Base-by-base conservation (phyloP, 1,140 invertebrate genomes). In the Goniozus legneri region DNA sequence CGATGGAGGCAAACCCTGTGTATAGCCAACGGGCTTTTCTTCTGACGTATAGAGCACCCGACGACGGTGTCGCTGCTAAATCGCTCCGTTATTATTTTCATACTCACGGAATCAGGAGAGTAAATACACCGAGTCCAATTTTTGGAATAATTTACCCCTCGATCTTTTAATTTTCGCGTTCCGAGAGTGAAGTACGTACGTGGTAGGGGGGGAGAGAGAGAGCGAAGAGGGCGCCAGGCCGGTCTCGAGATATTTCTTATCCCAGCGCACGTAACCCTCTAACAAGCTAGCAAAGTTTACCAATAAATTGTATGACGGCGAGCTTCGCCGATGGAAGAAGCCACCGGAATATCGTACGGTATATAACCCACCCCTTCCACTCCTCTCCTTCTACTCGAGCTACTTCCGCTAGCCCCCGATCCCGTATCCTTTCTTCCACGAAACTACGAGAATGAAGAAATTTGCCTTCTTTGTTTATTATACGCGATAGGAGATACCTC, bases 201-300 rank as follows among this genome's bases (percentile, higher is more conserved):
- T 4, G 24, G 24, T 6, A 10, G 24, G 24, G 24, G 24, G 24
- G 24, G 24, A 10, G 24, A 27, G 24, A 27, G 10, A 27, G 24
- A 27, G 24, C 4, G 24, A n/a, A 27, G 24, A 27, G 24, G 10
- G 24, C 4, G 24, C 4, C 4, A 27, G 24, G 24, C 10, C 10
- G 4, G 24, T 10, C 10, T 27, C 54, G 47, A 51, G 63, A 67
- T 65, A 67, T 66, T 75, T 75, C 70, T 73, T 75, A 73, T 73
- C 67, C 68, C 69, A 66, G 62, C 54, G 67, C 71, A 72, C 72
- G 71, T 73, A 73, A 65, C 72, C 65, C 62, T 64, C 69, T 75
- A 75, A 75, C 71, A 67, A 74, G 71, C 67, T 58, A 64, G 61
- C 65, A 74, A 74, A 75, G 72, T 75, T 75, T 75, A 73, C 72